Conservation (phyloP, 2,797 vertebrate genomes). For the Eulemur coronatus region DNA sequence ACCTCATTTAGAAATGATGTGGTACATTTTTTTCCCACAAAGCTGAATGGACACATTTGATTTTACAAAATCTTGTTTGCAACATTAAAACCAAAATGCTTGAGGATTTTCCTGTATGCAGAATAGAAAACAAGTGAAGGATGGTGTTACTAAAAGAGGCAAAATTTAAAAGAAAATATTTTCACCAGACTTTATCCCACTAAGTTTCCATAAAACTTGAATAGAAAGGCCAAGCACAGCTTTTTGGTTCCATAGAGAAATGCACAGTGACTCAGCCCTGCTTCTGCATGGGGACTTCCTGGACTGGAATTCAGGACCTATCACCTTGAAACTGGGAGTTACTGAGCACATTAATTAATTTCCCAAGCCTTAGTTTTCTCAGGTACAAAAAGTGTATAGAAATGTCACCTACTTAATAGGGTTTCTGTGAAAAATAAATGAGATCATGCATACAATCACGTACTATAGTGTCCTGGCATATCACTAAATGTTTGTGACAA, state of each 20-base stretch:
- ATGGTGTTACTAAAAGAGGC: background rate
- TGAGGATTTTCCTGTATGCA: background rate
- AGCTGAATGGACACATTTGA: background rate
- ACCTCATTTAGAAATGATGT: slow-evolving; percentile 16
- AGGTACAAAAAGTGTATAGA: background rate
- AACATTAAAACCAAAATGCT: background rate
- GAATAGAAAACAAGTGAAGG: background rate
- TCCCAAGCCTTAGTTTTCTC: background rate
- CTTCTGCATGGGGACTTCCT: background rate
- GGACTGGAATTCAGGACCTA: accelerated
- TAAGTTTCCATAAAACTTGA: background rate
- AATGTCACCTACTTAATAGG: background rate
- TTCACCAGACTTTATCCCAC: background rate
- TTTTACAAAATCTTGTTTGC: slow-evolving; percentile 36
- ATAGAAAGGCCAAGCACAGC: background rate
- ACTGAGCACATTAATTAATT: background rate
- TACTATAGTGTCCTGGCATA: background rate
- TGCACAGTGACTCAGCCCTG: background rate
- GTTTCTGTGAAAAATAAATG: background rate
- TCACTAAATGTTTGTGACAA: background rate
- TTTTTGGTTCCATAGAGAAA: background rate
- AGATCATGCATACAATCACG: background rate
- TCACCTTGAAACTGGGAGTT: background rate
- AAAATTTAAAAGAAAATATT: background rate
- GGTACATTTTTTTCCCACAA: background rate